These are phyloP conservation scores for Rhyacophila brunnea DNA, from an alignment of 1,140 invertebrate genomes.

Conservation along the genomic window DNA sequence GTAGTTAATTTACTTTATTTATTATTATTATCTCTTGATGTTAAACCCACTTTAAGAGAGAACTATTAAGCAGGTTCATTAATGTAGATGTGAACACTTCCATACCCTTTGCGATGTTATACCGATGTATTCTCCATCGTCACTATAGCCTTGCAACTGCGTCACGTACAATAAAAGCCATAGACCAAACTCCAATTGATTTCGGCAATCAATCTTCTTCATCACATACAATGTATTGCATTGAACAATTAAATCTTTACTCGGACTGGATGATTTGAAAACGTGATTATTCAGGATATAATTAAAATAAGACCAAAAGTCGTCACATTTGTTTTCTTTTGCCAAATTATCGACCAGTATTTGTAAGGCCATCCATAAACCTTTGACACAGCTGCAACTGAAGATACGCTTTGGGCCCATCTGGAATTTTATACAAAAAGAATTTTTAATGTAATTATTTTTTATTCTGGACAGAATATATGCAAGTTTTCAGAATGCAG, in stretches of 20 bases:
- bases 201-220: conserved; percentile 25
- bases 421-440: conserved; percentile 16
- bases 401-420: conserved; percentile 23
- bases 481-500: too few relatives aligned
- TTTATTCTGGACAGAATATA: too few relatives aligned
- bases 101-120: conserved; percentile 15
- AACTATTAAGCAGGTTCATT: too few relatives aligned
- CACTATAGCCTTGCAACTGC: conserved; percentile 12
- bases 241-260: background rate
- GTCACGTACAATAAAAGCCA: conserved; percentile 19
- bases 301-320: conserved; percentile 33
- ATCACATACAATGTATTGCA: conserved; percentile 18
- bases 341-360: conserved; percentile 23
- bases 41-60: too few relatives aligned
- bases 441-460: background rate
- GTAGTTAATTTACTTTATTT: too few relatives aligned
- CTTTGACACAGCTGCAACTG: conserved; percentile 28
- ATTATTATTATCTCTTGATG: too few relatives aligned
- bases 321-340: conserved; percentile 18
- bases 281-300: conserved; percentile 24
- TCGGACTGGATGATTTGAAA: conserved; percentile 5
- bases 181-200: conserved; percentile 24
- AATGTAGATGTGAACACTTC: too few relatives aligned
- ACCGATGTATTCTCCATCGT: conserved; percentile 7
- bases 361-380: conserved; percentile 22